Base-by-base conservation (phyloP, 2,797 vertebrate genomes). In the Anguilla obscura region DNA sequence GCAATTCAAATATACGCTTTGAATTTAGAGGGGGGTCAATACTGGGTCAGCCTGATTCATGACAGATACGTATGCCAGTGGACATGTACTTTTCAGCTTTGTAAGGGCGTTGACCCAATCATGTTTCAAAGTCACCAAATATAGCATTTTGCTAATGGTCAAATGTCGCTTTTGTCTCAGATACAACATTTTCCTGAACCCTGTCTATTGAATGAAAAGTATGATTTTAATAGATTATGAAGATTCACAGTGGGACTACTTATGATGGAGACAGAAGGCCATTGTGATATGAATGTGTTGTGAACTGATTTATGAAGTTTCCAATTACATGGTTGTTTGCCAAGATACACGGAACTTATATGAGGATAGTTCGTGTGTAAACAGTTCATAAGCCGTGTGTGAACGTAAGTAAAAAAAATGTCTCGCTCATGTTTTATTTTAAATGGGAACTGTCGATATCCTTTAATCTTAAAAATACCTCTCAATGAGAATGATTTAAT, bases 261-360 rank as follows among this genome's bases (percentile, higher is more conserved):
- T 48, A 50, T 48, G 21, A 80, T 80, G 36, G 71, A 3, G 10
- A 76, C 3, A 30, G 4, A 33, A 33, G 7, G 30, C 27, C 16
- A 79, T 82, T 82, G 5, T 82, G 79, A 82, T 48, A 40, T 14
- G 74, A 76, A 76, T 76, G 74, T 40, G 63, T 3, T 82, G 40
- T 2, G 18, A 50, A 14, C 6, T 48, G 40, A 9, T 79, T 40
- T 50, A 1, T 7, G n/a, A 76, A 33, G 21, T 50, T 82, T 82
- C 10, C 45, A n/a, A 21, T 45, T 8, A 5, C n/a, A 79, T 21
- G 36, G 2, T 16, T n/a, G 7, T 71, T 71, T 71, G 21, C 30
- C n/a, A 52, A 50, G n/a, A 50, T 52, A 84, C 10, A 80, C 45
- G 30, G 76, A 14, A 80, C 30, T 80, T 30, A 16, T 83, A 45